Conservation (phyloP, 1,140 invertebrate genomes). For the Cyclargus thomasi region DNA sequence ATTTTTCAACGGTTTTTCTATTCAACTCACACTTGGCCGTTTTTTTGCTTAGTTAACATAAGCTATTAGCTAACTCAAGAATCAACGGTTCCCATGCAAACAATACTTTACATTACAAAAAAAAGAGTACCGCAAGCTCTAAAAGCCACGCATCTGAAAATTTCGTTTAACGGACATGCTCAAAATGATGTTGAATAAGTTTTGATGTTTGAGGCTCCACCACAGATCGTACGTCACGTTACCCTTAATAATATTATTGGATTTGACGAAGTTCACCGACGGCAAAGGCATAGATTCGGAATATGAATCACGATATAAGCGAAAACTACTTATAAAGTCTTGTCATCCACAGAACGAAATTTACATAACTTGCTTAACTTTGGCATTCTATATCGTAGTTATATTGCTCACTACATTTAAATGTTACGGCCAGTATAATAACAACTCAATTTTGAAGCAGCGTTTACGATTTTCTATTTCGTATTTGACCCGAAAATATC, state of each 20-base stretch:
- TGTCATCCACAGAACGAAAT: conserved; percentile 8
- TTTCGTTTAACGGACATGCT: too few relatives aligned
- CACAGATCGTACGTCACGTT: neutral
- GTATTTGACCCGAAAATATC: neutral
- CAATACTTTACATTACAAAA: too few relatives aligned
- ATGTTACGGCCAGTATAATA: neutral
- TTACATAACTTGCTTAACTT: conserved; percentile 12
- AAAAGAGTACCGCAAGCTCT: too few relatives aligned
- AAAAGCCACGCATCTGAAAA: too few relatives aligned
- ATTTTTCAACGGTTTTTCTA: too few relatives aligned
- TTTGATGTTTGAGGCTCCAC: neutral
- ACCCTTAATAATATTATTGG: neutral
- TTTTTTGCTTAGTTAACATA: too few relatives aligned
- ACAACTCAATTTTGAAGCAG: neutral
- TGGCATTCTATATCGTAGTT: neutral
- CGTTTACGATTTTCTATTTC: neutral
- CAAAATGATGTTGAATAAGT: too few relatives aligned
- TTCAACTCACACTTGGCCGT: too few relatives aligned
- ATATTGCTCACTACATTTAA: neutral
- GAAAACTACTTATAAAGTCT: conserved; percentile 15
- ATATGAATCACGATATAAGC: conserved; percentile 9
- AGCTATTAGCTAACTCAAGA: too few relatives aligned
- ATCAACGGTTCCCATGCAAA: too few relatives aligned
- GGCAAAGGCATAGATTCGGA: neutral
- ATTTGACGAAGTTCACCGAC: neutral